Conservation (phyloP, 2,113 vertebrate species). For the Dicaeum eximium region DNA sequence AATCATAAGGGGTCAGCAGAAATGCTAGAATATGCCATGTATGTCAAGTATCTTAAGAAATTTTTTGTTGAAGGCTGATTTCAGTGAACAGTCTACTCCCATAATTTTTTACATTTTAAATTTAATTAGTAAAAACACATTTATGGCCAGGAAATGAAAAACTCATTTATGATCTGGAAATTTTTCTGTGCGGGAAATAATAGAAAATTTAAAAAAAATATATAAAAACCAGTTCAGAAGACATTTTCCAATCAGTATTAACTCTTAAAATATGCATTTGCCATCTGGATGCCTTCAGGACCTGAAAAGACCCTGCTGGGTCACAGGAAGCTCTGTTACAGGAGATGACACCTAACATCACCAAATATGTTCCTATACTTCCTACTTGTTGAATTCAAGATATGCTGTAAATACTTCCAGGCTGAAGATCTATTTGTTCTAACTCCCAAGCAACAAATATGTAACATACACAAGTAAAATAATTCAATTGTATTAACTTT, state of each 20-base stretch:
- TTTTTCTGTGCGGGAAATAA: neutral
- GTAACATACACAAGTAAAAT: neutral
- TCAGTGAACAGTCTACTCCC: neutral
- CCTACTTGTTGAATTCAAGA: neutral
- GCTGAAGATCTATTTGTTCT: neutral
- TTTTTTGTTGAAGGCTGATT: neutral
- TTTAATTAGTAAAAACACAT: neutral
- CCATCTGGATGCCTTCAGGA: neutral
- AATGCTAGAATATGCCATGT: neutral
- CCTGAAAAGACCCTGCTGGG: neutral
- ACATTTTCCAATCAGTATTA: neutral
- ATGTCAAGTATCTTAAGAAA: neutral
- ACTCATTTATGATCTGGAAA: neutral
- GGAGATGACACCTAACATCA: neutral
- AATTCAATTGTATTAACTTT: neutral
- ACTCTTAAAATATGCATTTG: neutral
- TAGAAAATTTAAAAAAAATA: neutral
- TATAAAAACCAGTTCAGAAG: neutral
- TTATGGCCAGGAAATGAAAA: too few relatives aligned
- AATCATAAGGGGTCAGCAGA: neutral
- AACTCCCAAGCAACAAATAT: neutral
- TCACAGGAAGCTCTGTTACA: neutral
- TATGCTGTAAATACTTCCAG: neutral
- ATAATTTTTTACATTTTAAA: neutral
- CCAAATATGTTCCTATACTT: rapidly evolving